A percentile compares a stretch with the other conserved stretches of the same genome.
Conservation (phyloP, 2,888 invertebrate genomes). For the Ctena decussata region DNA sequence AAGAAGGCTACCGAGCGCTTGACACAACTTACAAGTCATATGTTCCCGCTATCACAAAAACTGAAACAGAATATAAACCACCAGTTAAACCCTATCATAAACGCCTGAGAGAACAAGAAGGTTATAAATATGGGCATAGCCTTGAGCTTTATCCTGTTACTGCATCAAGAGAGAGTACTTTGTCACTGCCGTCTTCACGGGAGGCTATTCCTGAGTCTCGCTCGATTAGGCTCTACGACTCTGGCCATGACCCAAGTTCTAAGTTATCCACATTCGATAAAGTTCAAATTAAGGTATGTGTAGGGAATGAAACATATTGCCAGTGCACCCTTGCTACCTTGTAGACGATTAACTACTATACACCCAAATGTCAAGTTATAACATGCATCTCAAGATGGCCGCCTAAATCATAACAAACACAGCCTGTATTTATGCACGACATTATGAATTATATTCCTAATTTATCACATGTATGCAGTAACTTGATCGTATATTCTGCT, state of each 20-base stretch:
- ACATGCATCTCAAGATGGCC: not conserved
- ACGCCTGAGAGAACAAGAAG: slow-evolving; percentile 62
- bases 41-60: slow-evolving; percentile 22
- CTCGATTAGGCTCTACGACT: slow-evolving; percentile 62
- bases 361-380: not conserved
- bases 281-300: slow-evolving; percentile 81
- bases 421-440: slow-evolving; percentile 8
- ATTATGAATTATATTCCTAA: not conserved
- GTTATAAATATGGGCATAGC: slow-evolving; percentile 62
- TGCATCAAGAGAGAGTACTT: slow-evolving; percentile 34
- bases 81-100: slow-evolving; percentile 47
- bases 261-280: slow-evolving; percentile 78
- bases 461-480: not conserved
- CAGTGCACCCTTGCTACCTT: not conserved
- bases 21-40: slow-evolving; percentile 17
- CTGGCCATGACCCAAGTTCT: slow-evolving; percentile 50
- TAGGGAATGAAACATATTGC: not conserved
- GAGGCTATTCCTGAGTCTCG: slow-evolving; percentile 53
- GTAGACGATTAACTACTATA: not conserved
- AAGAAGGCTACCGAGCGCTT: slow-evolving; percentile 69
- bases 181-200: slow-evolving; percentile 43
- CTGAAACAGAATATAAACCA: not conserved
- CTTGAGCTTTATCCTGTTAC: slow-evolving; percentile 68
- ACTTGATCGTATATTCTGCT: not conserved
- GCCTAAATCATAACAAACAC: not conserved